Conservation (phyloP, 2,888 invertebrate genomes). For the Cataglyphis albicans region DNA sequence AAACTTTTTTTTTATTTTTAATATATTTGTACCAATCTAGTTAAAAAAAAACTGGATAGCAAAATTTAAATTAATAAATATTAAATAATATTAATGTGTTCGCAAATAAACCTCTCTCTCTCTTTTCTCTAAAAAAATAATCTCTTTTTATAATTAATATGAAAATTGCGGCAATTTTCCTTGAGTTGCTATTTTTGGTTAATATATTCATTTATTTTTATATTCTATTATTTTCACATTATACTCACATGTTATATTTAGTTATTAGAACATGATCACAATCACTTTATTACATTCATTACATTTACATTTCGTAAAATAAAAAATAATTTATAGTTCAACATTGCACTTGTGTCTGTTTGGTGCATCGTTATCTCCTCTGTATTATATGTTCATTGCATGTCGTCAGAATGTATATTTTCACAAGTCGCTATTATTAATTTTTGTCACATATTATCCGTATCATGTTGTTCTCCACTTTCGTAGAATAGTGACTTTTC, state of each 20-base stretch:
- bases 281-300: neutral
- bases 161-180: slow-evolving; percentile 6
- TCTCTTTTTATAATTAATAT: neutral
- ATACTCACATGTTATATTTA: slow-evolving; percentile 2
- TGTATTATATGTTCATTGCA: slow-evolving; percentile 37
- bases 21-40: neutral
- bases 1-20: neutral
- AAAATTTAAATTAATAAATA: neutral
- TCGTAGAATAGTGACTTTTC: slow-evolving; percentile 29
- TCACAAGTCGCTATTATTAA: slow-evolving; percentile 20
- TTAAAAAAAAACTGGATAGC: neutral
- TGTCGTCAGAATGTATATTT: slow-evolving; percentile 31
- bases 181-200: slow-evolving; percentile 11
- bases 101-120: neutral
- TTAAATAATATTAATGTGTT: neutral
- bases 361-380: slow-evolving; percentile 21
- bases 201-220: neutral
- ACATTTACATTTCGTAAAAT: neutral
- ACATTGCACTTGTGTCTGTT: neutral
- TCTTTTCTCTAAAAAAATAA: too few relatives aligned
- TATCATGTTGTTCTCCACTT: slow-evolving; percentile 19
- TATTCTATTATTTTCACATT: neutral
- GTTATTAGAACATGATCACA: slow-evolving; percentile 5
- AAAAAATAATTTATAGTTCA: neutral
- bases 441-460: slow-evolving; percentile 27